Evolutionary conservation across 2,113 vertebrate species (phyloP).

Genomic region (Cichladusa arquata): DNA sequence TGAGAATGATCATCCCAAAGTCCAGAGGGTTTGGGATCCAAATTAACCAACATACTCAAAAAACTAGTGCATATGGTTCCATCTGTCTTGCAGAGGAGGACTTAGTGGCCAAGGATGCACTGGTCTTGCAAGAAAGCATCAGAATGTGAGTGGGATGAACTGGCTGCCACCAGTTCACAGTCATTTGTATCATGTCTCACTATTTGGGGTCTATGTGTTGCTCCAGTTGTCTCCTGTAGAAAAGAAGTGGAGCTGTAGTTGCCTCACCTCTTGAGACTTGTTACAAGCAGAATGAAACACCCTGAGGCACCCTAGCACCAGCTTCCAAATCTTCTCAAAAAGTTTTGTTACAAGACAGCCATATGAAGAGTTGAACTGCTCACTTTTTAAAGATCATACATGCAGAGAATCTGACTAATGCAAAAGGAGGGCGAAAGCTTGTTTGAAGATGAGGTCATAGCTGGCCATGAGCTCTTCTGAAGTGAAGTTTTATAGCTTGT

Average conservation of each 20-base stretch:
- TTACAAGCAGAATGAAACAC: background rate
- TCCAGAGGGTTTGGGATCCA: background rate
- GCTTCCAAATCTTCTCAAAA: background rate
- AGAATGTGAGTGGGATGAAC: background rate
- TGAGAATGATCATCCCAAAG: background rate
- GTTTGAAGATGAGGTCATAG: background rate
- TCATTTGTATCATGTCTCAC: background rate
- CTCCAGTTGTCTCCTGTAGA: background rate
- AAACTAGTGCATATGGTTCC: background rate
- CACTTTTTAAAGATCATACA: background rate
- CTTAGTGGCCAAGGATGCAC: fast-evolving
- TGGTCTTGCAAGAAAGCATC: background rate
- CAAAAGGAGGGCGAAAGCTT: background rate
- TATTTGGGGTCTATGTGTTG: background rate
- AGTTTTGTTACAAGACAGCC: background rate
- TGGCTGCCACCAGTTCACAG: background rate
- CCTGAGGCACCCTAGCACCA: background rate
- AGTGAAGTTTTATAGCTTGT: background rate
- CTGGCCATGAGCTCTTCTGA: background rate
- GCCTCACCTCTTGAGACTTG: background rate
- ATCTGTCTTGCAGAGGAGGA: background rate
- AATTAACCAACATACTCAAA: background rate
- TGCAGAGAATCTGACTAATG: background rate
- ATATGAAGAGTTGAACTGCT: background rate
- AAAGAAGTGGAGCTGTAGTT: background rate